Percentiles rank a stretch among this genome's conserved stretches.
These are phyloP conservation scores for Lagocephalus sceleratus DNA, from an alignment of 2,797 vertebrate genomes.

Conservation along the genomic window DNA sequence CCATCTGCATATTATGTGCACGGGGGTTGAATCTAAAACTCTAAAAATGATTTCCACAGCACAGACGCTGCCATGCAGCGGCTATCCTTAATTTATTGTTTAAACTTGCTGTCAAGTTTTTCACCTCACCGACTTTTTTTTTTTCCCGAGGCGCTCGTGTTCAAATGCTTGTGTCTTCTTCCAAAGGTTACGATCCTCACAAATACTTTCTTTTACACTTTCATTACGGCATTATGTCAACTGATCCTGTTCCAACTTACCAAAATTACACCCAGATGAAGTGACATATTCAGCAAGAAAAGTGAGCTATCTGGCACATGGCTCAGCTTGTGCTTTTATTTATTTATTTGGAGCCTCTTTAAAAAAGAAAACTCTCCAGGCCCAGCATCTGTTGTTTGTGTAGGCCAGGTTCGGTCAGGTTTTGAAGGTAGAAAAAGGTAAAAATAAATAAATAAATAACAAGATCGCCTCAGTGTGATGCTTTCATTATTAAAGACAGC, in stretches of 20 bases:
- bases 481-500: conserved; percentile 20
- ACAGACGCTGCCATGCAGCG: background rate
- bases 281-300: conserved; percentile 12
- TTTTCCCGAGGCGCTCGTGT: background rate
- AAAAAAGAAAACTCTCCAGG: conserved; percentile 16
- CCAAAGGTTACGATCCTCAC: no score
- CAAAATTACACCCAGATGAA: conserved; percentile 17
- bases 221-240: background rate
- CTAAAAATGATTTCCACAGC: background rate
- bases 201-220: background rate
- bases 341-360: background rate
- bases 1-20: background rate
- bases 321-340: conserved; percentile 18
- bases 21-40: background rate
- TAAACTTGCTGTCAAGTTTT: conserved; percentile 9
- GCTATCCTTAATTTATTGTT: background rate
- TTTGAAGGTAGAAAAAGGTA: conserved; percentile 24
- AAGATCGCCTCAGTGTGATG: conserved; percentile 29
- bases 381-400: conserved; percentile 30
- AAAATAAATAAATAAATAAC: no score
- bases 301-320: conserved; percentile 2
- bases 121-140: background rate
- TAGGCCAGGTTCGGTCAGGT: conserved; percentile 27
- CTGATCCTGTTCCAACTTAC: conserved; percentile 24
- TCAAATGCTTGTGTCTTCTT: background rate